Evolutionary conservation across 2,797 vertebrate genomes (phyloP).

Genomic region (Microctenopoma steveboyesi): DNA sequence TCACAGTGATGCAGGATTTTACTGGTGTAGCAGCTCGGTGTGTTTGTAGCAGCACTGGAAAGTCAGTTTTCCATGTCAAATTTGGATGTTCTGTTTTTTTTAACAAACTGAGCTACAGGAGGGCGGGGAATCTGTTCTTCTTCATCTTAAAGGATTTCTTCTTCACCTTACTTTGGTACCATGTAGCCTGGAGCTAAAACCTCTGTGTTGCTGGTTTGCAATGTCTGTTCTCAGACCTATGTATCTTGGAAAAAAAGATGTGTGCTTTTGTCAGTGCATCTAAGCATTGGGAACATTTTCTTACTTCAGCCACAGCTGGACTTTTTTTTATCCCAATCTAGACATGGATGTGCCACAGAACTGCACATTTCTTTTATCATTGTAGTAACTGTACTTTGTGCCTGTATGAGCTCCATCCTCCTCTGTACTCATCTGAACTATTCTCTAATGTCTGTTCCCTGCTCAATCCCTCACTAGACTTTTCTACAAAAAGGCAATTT

Average conservation of each 20-base stretch:
- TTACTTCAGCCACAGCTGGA: conserved; percentile 32
- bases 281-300: conserved; percentile 28
- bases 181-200: conserved; percentile 60
- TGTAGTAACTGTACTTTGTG: conserved; percentile 65
- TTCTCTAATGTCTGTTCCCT: conserved; percentile 59
- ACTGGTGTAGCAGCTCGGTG: conserved; percentile 31
- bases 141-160: conserved; percentile 27
- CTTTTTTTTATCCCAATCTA: conserved; percentile 4
- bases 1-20: conserved; percentile 38
- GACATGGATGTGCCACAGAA: conserved; percentile 54
- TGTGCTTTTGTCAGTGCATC: conserved; percentile 51
- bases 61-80: conserved; percentile 22
- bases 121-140: conserved; percentile 1
- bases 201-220: conserved; percentile 44
- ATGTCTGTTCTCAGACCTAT: conserved; percentile 43
- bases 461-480: conserved; percentile 64
- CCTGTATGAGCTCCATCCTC: conserved; percentile 51
- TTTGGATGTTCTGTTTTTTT: conserved; percentile 25
- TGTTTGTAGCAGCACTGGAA: conserved; percentile 30
- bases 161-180: conserved; percentile 47
- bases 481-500: conserved; percentile 78
- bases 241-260: conserved; percentile 38
- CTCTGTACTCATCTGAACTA: conserved; percentile 48
- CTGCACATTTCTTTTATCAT: conserved; percentile 52
- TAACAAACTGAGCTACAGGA: conserved; percentile 28